Percentiles rank a stretch among this genome's conserved stretches.
These are phyloP conservation scores for Naso thynnoides DNA, from an alignment of 2,797 vertebrate species.

Conservation along the genomic window DNA sequence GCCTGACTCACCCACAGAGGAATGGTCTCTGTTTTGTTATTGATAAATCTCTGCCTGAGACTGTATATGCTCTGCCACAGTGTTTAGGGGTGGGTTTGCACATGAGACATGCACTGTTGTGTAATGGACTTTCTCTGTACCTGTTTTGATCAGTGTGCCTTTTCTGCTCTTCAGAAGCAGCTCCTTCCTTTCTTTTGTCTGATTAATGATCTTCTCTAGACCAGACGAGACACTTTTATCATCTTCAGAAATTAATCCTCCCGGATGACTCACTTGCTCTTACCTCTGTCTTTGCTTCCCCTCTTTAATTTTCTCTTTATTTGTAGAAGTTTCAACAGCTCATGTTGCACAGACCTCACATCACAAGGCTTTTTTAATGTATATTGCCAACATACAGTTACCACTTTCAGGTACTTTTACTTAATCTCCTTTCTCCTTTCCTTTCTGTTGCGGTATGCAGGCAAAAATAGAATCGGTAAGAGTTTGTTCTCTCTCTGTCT, in stretches of 20 bases:
- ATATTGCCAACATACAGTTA: not conserved
- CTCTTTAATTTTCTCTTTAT: slow-evolving; percentile 9
- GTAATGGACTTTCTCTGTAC: slow-evolving; percentile 7
- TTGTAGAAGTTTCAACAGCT: slow-evolving; percentile 2
- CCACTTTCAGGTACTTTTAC: slow-evolving; percentile 31
- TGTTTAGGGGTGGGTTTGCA: slow-evolving; percentile 38
- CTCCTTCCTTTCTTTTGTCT: slow-evolving; percentile 7
- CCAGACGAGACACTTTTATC: slow-evolving; percentile 42
- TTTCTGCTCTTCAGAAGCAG: slow-evolving; percentile 22
- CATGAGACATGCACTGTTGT: slow-evolving; percentile 28
- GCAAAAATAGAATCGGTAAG: slow-evolving; percentile 93
- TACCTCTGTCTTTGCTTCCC: slow-evolving; percentile 11
- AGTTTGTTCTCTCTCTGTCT: slow-evolving; percentile 56
- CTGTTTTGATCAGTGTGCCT: slow-evolving; percentile 27
- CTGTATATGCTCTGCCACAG: slow-evolving; percentile 20
- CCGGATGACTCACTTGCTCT: slow-evolving; percentile 22
- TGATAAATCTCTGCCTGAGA: slow-evolving; percentile 60
- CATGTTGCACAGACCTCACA: not conserved
- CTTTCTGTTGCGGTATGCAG: slow-evolving; percentile 83
- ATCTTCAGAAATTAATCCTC: slow-evolving; percentile 26
- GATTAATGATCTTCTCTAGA: slow-evolving; percentile 44
- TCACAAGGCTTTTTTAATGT: not conserved
- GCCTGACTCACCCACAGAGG: slow-evolving; percentile 65
- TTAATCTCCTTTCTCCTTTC: slow-evolving; percentile 51
- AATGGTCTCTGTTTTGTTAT: slow-evolving; percentile 63